Base-by-base conservation (phyloP, 1,140 invertebrate species). In the Ceratoteleas bidentatus region DNA sequence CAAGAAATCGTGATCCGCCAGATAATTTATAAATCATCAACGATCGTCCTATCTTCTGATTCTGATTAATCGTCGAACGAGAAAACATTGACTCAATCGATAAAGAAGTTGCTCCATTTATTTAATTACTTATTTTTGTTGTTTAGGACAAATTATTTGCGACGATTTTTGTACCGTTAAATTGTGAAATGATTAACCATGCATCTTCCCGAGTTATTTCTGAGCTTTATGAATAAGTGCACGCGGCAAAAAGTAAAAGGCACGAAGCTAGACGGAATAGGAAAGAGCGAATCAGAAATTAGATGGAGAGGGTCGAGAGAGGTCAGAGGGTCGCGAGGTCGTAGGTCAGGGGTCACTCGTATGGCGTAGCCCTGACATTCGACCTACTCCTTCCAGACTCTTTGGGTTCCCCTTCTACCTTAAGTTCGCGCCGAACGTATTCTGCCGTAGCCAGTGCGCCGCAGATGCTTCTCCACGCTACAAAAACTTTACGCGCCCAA, bases 321-420 rank as follows among this genome's bases (percentile, higher is more conserved):
- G 87, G 86, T 87, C 85, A 81, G 75, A 82, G 85, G 87, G 84
- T 90, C 87, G 81, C 74, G 84, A 85, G 85, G 87, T 90, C 89
- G 84, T 53, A 87, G 88, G 89, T 90, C 88, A 85, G 83, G 86
- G 88, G 88, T 90, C 70, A 75, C 65, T 60, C 89, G 85, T 88
- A 87, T 85, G 83, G 85, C 87, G 86, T 89, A 90, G 87, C 90
- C 90, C 88, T 90, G 90, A 90, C 89, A 89, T 88, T 87, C 85
- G 90, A 90, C 89, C 88, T 89, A 86, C 85, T 86, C 87, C 84
- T 86, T 84, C 86, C 84, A 81, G 62, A 62, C 80, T 75, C 81
- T 77, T 70, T 76, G 57, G 32, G 58, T 78, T 85, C 32, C 77
- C 74, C 82, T 77, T 83, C 80, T 78, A 72, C 49, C 47, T 66